phyloP scores from a whole-genome alignment of 2,113 vertebrate genomes.

The Oncorhynchus keta region DNA sequence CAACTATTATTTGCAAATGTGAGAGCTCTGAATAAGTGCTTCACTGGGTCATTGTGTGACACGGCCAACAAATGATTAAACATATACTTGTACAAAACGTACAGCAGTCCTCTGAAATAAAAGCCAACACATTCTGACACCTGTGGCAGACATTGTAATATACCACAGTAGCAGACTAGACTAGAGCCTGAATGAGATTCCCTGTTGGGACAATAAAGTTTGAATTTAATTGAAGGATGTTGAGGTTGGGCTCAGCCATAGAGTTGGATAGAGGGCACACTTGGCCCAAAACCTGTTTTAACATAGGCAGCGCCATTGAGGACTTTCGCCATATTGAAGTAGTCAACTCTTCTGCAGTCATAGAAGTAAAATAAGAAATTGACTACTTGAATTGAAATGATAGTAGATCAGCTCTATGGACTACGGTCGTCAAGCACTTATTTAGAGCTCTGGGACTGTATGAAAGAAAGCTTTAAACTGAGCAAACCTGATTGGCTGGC shows the following conservation, averaged over 20 bases:
- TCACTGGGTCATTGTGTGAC: slow-evolving; percentile 20
- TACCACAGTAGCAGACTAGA: neutral
- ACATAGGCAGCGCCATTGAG: too few relatives aligned
- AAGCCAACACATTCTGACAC: too few relatives aligned
- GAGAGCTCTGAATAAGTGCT: slow-evolving; percentile 99
- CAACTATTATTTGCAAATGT: slow-evolving; percentile 82
- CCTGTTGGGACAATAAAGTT: too few relatives aligned
- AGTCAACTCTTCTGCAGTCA: too few relatives aligned
- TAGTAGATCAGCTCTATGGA: neutral
- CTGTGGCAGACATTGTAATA: too few relatives aligned
- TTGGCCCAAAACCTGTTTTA: too few relatives aligned
- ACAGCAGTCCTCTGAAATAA: neutral
- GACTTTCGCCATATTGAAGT: too few relatives aligned
- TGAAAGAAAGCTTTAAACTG: slow-evolving; percentile 99
- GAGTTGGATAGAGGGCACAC: too few relatives aligned
- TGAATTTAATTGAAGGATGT: too few relatives aligned
- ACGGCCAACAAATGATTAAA: neutral
- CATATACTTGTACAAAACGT: neutral
- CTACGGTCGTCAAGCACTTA: slow-evolving; percentile 76
- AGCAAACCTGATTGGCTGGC: slow-evolving; percentile 99
- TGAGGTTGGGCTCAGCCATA: too few relatives aligned
- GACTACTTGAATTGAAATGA: neutral
- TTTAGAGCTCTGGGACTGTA: slow-evolving; percentile 96
- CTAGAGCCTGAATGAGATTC: too few relatives aligned
- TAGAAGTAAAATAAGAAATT: too few relatives aligned